Conservation (phyloP, 2,113 vertebrate genomes). For the Rana temporaria region DNA sequence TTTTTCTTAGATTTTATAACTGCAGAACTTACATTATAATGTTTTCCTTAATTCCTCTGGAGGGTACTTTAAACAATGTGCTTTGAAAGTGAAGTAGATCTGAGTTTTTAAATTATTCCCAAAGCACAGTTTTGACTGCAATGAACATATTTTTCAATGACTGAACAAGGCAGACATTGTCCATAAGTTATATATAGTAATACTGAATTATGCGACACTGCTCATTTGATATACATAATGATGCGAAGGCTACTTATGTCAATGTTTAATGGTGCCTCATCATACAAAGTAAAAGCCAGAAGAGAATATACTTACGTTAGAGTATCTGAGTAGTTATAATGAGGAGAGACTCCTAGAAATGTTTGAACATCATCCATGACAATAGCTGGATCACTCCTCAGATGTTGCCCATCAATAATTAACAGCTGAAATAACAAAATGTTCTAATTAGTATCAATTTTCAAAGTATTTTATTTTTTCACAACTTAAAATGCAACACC, state of each 20-base stretch:
- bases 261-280: not conserved
- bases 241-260: not conserved
- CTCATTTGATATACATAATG: slow-evolving; percentile 16
- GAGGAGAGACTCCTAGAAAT: slow-evolving; percentile 90
- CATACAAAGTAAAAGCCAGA: slow-evolving; percentile 45
- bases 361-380: slow-evolving; percentile 97
- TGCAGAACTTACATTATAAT: slow-evolving; percentile 57
- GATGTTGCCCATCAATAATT: slow-evolving; percentile 96
- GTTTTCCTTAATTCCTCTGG: slow-evolving; percentile 70
- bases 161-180: slow-evolving; percentile 50
- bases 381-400: slow-evolving; percentile 89
- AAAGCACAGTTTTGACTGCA: slow-evolving; percentile 62
- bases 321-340: slow-evolving; percentile 94
- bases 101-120: slow-evolving; percentile 51
- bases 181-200: slow-evolving; percentile 30
- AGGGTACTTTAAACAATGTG: slow-evolving; percentile 59
- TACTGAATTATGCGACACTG: not conserved
- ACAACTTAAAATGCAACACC: too few relatives aligned
- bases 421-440: slow-evolving; percentile 79
- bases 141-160: slow-evolving; percentile 61
- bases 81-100: slow-evolving; percentile 56
- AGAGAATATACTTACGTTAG: slow-evolving; percentile 84
- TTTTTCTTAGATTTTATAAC: slow-evolving; percentile 64
- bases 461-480: not conserved
- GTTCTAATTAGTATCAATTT: not conserved